Conservation (phyloP, 2,113 vertebrate species). For the Kobus ellipsiprymnus region DNA sequence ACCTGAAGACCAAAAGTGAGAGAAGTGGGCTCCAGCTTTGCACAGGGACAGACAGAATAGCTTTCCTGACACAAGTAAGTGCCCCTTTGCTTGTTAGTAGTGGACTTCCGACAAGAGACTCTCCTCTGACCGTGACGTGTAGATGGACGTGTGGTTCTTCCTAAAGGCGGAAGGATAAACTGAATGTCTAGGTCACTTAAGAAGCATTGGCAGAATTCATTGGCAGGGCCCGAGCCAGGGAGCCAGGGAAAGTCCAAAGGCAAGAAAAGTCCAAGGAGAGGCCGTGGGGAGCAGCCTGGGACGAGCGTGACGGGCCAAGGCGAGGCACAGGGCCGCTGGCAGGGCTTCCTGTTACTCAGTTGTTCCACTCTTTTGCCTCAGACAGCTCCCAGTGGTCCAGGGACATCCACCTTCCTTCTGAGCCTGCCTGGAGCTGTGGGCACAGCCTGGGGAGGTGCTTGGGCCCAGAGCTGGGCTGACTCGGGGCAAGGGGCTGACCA, state of each 20-base stretch:
- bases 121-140: neutral
- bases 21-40: too few relatives aligned
- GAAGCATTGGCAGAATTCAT: neutral
- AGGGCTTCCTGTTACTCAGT: neutral
- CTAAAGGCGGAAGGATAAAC: neutral
- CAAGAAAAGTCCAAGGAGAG: neutral
- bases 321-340: accelerated
- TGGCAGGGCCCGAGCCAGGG: neutral
- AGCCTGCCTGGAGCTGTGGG: neutral
- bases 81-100: neutral
- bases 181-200: neutral
- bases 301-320: accelerated
- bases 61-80: neutral
- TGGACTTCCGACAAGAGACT: neutral
- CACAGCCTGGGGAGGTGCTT: neutral
- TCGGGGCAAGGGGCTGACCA: too few relatives aligned
- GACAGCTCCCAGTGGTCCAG: neutral
- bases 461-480: neutral
- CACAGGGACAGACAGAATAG: neutral
- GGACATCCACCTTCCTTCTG: neutral
- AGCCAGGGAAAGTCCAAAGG: neutral
- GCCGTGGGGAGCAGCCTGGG: neutral
- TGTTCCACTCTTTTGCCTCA: neutral
- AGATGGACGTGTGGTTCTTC: neutral
- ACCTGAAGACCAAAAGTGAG: neutral